phyloP scores from a whole-genome alignment of 1,140 invertebrate species.

The Radopholus similis region DNA sequence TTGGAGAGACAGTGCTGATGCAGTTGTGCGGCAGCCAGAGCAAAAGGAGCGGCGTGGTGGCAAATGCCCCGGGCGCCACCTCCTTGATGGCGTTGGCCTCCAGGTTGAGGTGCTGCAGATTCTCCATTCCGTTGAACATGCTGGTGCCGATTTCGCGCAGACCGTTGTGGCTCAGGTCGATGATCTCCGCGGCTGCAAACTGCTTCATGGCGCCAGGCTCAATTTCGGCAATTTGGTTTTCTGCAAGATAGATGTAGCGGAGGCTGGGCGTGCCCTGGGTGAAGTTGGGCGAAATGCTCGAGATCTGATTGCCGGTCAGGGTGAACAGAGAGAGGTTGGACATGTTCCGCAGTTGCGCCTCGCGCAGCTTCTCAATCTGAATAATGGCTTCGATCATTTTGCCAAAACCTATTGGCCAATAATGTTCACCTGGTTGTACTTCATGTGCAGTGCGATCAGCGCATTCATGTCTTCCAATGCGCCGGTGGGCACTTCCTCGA shows the following conservation, averaged over 20 bases:
- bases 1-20: conserved; percentile 40
- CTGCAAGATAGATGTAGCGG: conserved; percentile 52
- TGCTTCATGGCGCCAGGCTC: conserved; percentile 46
- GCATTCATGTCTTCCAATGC: conserved; percentile 51
- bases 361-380: conserved; percentile 48
- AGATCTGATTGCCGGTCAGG: conserved; percentile 55
- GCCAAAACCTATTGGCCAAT: not conserved
- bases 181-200: conserved; percentile 48
- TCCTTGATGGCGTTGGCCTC: conserved; percentile 55
- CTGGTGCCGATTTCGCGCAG: conserved; percentile 46
- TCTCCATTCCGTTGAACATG: conserved; percentile 51
- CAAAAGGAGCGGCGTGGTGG: conserved; percentile 51
- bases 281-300: conserved; percentile 49
- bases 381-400: conserved; percentile 7
- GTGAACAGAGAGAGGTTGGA: conserved; percentile 51
- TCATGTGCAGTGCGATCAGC: conserved; percentile 56
- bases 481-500: conserved; percentile 41
- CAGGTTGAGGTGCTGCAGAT: conserved; percentile 55
- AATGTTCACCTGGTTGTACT: conserved; percentile 52
- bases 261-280: conserved; percentile 43
- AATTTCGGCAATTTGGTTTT: conserved; percentile 47
- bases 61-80: conserved; percentile 55
- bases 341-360: conserved; percentile 45
- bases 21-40: conserved; percentile 59
- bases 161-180: conserved; percentile 58